These are phyloP conservation scores for Acanthopagrus latus DNA, from an alignment of 2,797 vertebrate species.

Conservation along the genomic window DNA sequence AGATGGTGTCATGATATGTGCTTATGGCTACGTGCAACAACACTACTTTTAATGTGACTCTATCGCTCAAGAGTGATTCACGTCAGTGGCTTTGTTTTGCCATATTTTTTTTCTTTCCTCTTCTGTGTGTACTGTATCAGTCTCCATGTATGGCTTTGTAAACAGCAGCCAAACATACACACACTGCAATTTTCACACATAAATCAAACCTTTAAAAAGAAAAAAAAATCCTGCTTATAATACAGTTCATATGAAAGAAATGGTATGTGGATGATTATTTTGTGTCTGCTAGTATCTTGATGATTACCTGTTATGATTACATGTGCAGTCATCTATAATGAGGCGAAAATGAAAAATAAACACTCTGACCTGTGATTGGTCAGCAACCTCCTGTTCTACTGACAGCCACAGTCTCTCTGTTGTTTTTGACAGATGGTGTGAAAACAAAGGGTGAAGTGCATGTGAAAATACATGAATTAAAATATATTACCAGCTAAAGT, in stretches of 20 bases:
- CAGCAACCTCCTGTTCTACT: not conserved
- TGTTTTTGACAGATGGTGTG: too few species aligned
- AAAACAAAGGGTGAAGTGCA: not conserved
- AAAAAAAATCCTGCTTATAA: conserved; percentile 34
- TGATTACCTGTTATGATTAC: not conserved
- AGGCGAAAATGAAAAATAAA: too few species aligned
- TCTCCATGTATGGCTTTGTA: conserved; percentile 18
- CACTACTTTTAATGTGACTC: conserved; percentile 19
- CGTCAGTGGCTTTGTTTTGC: not conserved
- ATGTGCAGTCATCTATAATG: too few species aligned
- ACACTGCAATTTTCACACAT: conserved; percentile 17
- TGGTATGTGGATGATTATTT: conserved; percentile 5
- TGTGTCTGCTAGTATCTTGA: not conserved
- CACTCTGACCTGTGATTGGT: not conserved
- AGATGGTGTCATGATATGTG: conserved; percentile 7
- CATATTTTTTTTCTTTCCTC: not conserved
- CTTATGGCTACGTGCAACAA: not conserved
- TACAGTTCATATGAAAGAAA: conserved; percentile 21
- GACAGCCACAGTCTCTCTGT: too few species aligned
- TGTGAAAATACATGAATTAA: not conserved
- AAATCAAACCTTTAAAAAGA: not conserved
- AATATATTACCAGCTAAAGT: not conserved
- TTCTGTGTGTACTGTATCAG: not conserved
- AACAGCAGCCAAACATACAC: not conserved
- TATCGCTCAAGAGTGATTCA: conserved; percentile 1